A percentile compares a stretch with the other conserved stretches of the same genome.
These are phyloP conservation scores for Colius striatus DNA, from an alignment of 2,113 vertebrate genomes.

Conservation along the genomic window DNA sequence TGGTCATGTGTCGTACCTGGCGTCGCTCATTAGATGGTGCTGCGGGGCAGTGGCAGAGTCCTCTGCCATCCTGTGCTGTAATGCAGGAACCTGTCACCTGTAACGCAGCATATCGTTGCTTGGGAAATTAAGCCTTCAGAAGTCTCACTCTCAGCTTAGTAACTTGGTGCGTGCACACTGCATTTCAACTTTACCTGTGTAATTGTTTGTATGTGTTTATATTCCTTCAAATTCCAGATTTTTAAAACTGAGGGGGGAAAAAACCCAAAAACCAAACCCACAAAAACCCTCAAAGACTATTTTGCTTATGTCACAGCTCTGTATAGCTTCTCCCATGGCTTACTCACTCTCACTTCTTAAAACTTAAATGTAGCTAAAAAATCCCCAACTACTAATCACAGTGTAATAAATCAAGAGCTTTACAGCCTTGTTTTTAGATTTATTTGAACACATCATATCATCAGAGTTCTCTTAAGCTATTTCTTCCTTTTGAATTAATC, in stretches of 20 bases:
- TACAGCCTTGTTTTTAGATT: neutral
- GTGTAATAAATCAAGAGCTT: neutral
- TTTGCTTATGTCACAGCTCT: neutral
- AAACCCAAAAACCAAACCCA: neutral
- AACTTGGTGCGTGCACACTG: neutral
- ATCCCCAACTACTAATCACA: neutral
- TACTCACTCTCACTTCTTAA: neutral
- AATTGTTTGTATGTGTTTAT: neutral
- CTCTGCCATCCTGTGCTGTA: neutral
- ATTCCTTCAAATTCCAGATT: neutral
- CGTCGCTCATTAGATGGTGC: conserved; percentile 31
- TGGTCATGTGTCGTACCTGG: neutral
- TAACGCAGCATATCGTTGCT: rapidly evolving
- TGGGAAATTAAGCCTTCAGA: neutral
- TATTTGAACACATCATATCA: neutral
- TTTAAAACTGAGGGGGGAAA: neutral
- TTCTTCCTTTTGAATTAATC: neutral
- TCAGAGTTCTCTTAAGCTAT: neutral
- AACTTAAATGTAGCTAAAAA: neutral
- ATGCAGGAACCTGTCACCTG: neutral
- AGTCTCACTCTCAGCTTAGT: neutral
- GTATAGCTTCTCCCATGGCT: neutral
- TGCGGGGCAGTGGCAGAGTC: neutral
- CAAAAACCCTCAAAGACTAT: rapidly evolving
- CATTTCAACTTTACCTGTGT: neutral